A percentile compares a stretch with the other conserved stretches of the same genome.
phyloP scores from a whole-genome alignment of 2,888 invertebrate genomes.

The Parnassius smintheus region DNA sequence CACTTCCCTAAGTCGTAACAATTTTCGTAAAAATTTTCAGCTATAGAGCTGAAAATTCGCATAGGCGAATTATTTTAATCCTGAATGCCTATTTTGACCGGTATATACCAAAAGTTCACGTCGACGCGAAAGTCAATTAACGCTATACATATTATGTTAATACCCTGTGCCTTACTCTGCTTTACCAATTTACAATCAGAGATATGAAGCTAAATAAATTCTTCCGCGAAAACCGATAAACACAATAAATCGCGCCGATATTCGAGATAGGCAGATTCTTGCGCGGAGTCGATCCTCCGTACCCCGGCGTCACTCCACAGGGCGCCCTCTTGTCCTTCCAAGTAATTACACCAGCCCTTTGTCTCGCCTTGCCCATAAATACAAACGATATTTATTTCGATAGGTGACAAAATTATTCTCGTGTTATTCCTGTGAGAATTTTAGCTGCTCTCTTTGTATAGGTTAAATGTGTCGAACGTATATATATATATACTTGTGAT shows the following conservation, averaged over 20 bases:
- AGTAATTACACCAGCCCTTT: slow-evolving; percentile 61
- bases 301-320: slow-evolving; percentile 70
- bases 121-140: too few relatives aligned
- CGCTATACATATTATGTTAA: too few relatives aligned
- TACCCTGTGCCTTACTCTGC: not conserved
- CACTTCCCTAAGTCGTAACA: too few relatives aligned
- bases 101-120: too few relatives aligned
- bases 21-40: too few relatives aligned
- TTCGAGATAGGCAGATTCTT: slow-evolving; percentile 15
- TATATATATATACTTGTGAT: too few relatives aligned
- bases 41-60: too few relatives aligned
- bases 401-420: slow-evolving; percentile 37
- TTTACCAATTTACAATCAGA: not conserved
- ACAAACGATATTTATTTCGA: slow-evolving; percentile 46
- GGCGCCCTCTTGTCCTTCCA: slow-evolving; percentile 49
- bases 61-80: too few relatives aligned
- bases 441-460: not conserved
- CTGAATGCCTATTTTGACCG: too few relatives aligned
- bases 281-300: slow-evolving; percentile 3
- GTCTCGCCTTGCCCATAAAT: slow-evolving; percentile 55
- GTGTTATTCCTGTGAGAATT: slow-evolving; percentile 38
- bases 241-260: slow-evolving; percentile 45
- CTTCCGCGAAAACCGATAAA: slow-evolving; percentile 42
- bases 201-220: slow-evolving; percentile 3
- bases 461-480: too few relatives aligned